Evolutionary conservation across 2,113 vertebrate species (phyloP).

Genomic region (Vireo altiloquus): DNA sequence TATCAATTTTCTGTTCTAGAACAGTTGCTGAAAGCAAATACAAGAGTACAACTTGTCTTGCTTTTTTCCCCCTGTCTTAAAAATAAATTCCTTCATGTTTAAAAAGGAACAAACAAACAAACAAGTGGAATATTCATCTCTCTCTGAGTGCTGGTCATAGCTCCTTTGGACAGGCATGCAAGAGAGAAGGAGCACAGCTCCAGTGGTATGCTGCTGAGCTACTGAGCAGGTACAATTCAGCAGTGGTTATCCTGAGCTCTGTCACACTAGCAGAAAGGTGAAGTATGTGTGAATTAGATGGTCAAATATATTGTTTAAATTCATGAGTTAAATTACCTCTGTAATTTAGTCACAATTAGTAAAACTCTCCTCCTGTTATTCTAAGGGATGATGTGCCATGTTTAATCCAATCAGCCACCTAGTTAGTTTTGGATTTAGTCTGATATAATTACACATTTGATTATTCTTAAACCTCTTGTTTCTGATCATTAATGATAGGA

Average conservation of each 20-base stretch:
- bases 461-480: not conserved
- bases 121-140: not conserved
- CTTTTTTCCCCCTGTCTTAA: not conserved
- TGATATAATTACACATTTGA: not conserved
- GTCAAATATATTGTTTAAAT: not conserved
- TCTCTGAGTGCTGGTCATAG: not conserved
- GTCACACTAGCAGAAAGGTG: not conserved
- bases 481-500: not conserved
- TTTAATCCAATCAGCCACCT: not conserved
- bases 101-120: not conserved
- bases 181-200: not conserved
- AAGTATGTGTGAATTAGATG: not conserved
- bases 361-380: not conserved
- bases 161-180: not conserved
- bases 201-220: not conserved
- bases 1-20: not conserved
- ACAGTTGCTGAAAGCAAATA: not conserved
- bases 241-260: not conserved
- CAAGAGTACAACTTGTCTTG: not conserved
- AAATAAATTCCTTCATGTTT: not conserved
- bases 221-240: not conserved
- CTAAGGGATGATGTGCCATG: not conserved
- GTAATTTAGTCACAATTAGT: not conserved
- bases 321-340: not conserved
- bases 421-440: not conserved